Conservation (phyloP, 2,888 invertebrate genomes). For the Lycophotia porphyrea region DNA sequence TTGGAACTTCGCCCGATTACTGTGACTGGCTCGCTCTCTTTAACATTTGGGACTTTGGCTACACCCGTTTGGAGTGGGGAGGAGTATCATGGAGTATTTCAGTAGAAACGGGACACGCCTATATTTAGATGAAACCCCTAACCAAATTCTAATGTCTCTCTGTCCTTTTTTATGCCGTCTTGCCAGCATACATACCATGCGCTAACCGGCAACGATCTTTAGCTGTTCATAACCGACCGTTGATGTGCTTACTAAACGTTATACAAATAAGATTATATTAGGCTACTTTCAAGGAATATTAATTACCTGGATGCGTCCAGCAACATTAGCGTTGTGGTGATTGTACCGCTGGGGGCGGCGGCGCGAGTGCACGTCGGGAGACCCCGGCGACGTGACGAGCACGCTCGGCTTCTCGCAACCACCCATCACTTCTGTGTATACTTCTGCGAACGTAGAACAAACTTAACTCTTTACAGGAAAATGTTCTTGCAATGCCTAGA, state of each 20-base stretch:
- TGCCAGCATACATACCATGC: neutral
- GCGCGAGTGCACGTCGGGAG: slow-evolving; percentile 94
- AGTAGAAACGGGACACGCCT: slow-evolving; percentile 1
- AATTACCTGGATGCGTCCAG: slow-evolving; percentile 95
- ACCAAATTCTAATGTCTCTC: neutral
- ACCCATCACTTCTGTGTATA: slow-evolving; percentile 91
- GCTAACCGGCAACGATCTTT: neutral
- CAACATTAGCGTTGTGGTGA: slow-evolving; percentile 92
- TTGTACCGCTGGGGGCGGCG: slow-evolving; percentile 86
- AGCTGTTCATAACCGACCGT: neutral
- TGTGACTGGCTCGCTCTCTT: slow-evolving; percentile 19
- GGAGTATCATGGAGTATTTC: slow-evolving; percentile 3
- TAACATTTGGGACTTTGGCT: slow-evolving; percentile 31
- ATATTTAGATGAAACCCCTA: neutral
- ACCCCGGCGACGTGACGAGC: slow-evolving; percentile 97
- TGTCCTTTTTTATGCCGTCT: neutral
- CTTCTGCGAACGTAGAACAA: slow-evolving; percentile 87
- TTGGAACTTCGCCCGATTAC: slow-evolving; percentile 52
- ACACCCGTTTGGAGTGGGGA: slow-evolving; percentile 19
- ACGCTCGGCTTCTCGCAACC: slow-evolving; percentile 97
- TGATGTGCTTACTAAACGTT: neutral
- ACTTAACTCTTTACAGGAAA: slow-evolving; percentile 42
- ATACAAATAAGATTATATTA: neutral
- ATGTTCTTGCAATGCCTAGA: slow-evolving; percentile 1
- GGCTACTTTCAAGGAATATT: neutral